Conservation (phyloP, 2,797 vertebrate species). For the Arrhamphus sclerolepis region DNA sequence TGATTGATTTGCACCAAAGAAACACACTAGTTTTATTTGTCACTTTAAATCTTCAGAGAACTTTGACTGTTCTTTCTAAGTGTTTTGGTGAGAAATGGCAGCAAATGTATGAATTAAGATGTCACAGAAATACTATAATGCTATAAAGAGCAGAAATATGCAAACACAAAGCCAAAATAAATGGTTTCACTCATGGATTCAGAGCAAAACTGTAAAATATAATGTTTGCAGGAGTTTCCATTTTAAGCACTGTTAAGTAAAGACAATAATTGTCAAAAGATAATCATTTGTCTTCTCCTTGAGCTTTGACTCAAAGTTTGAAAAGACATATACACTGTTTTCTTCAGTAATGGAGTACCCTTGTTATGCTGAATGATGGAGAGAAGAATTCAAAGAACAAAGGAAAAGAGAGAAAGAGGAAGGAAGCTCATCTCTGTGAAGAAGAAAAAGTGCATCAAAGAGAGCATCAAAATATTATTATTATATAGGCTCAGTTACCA, state of each 20-base stretch:
- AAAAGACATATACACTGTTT: neutral
- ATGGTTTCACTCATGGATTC: neutral
- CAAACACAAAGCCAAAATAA: neutral
- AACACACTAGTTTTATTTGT: too few species aligned
- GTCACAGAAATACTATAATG: neutral
- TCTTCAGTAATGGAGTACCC: neutral
- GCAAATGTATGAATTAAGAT: neutral
- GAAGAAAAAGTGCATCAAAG: neutral
- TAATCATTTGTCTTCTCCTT: slow-evolving; percentile 1
- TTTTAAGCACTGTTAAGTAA: too few species aligned
- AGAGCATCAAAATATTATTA: neutral
- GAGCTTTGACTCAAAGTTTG: slow-evolving; percentile 8
- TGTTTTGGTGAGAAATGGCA: slow-evolving; percentile 7
- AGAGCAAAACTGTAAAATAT: neutral
- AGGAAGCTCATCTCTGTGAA: neutral
- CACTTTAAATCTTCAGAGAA: too few species aligned
- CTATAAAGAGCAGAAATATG: neutral
- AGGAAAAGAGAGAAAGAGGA: neutral
- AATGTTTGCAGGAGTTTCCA: too few species aligned
- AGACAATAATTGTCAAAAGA: too few species aligned
- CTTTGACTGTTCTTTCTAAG: neutral
- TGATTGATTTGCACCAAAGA: too few species aligned
- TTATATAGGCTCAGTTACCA: neutral
- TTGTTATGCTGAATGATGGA: slow-evolving; percentile 10
- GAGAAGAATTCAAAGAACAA: neutral